A percentile compares a stretch with the other conserved stretches of the same genome.
These are phyloP conservation scores for Coptodon rendalli DNA, from an alignment of 2,113 vertebrate species.

Conservation along the genomic window DNA sequence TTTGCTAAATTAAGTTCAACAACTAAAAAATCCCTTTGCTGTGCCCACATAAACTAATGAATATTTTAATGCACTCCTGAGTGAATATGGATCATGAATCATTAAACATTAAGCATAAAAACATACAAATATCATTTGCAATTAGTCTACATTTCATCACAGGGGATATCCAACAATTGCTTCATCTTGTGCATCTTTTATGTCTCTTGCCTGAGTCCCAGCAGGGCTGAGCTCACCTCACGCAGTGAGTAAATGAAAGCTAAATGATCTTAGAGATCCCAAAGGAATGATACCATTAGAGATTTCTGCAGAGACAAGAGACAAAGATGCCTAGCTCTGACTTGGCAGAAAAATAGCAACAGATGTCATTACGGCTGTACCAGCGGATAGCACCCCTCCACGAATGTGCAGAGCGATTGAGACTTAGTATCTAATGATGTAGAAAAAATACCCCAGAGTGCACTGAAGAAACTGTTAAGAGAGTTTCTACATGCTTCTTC, in stretches of 20 bases:
- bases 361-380: constrained; percentile 47
- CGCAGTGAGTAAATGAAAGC: constrained; percentile 59
- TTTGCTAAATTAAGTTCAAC: neutral
- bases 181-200: constrained; percentile 36
- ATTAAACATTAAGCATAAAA: constrained; percentile 22
- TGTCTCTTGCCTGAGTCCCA: constrained; percentile 16
- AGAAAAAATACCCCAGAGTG: constrained; percentile 34
- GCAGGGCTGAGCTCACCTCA: constrained; percentile 52
- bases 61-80: neutral
- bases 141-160: constrained; percentile 48
- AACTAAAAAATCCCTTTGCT: neutral
- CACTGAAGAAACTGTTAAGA: constrained; percentile 8
- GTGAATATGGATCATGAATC: neutral
- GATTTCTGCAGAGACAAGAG: constrained; percentile 30
- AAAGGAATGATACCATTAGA: constrained; percentile 52
- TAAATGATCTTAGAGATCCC: constrained; percentile 54
- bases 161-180: constrained; percentile 15
- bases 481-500: constrained; percentile 1
- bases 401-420: constrained; percentile 6
- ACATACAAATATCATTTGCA: constrained; percentile 39
- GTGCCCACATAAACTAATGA: neutral
- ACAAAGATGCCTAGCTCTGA: constrained; percentile 3
- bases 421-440: constrained; percentile 50
- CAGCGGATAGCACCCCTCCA: constrained; percentile 9
- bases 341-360: constrained; percentile 41